Percentiles rank a stretch among this genome's conserved stretches.
Evolutionary conservation across 2,797 vertebrate species (phyloP).

Genomic region (Picus viridis): DNA sequence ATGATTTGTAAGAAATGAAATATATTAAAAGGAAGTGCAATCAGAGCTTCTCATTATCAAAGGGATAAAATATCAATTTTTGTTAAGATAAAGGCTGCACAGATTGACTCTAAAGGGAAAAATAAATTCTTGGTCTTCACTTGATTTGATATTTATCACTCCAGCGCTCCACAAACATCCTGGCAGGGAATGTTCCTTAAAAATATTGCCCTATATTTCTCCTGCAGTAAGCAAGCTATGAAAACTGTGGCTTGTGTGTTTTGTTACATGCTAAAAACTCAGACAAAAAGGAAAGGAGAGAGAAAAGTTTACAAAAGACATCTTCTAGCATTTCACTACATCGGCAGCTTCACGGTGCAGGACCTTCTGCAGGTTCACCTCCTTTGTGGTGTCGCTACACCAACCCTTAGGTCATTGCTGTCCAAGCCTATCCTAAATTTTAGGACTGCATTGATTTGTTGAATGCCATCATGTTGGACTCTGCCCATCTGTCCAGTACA

Average conservation of each 20-base stretch:
- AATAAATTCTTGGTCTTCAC: constrained; percentile 71
- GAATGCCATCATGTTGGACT: too few species aligned
- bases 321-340: not conserved
- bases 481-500: too few species aligned
- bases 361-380: not conserved
- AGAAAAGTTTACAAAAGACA: not conserved
- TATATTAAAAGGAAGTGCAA: constrained; percentile 66
- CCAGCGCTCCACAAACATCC: constrained; percentile 65
- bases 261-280: not conserved
- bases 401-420: not conserved
- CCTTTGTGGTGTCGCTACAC: not conserved
- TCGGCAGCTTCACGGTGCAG: not conserved
- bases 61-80: constrained; percentile 76
- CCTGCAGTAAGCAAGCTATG: constrained; percentile 49
- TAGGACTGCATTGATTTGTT: not conserved
- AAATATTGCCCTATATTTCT: constrained; percentile 31
- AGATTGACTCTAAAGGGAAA: constrained; percentile 70
- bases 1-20: constrained; percentile 48
- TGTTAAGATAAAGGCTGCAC: constrained; percentile 71
- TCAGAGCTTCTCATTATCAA: constrained; percentile 72
- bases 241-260: not conserved
- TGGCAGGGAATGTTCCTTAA: constrained; percentile 47
- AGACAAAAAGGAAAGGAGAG: constrained; percentile 29
- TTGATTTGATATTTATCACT: constrained; percentile 78
- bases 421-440: not conserved